A percentile compares a stretch with the other conserved stretches of the same genome.
Evolutionary conservation across 1,140 invertebrate genomes (phyloP).

Genomic region (Trinorchestia longiramus): DNA sequence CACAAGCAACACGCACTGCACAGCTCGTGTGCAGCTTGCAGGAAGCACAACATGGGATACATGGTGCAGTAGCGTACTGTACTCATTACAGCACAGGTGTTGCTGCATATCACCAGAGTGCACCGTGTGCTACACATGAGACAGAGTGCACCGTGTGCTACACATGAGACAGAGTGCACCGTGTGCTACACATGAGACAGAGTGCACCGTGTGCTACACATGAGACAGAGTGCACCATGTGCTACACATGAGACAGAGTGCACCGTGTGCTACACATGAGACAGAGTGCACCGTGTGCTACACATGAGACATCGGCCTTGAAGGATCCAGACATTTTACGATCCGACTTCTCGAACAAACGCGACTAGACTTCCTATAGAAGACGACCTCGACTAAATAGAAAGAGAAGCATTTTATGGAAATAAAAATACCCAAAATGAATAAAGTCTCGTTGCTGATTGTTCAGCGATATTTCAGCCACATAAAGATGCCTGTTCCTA

Average conservation of each 20-base stretch:
- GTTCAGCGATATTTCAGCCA: background rate
- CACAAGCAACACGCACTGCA: too few species aligned
- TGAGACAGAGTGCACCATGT: background rate
- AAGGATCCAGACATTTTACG: constrained; percentile 14
- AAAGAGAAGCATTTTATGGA: background rate
- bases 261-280: background rate
- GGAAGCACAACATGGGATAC: too few species aligned
- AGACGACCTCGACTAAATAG: constrained; percentile 6
- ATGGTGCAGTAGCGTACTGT: too few species aligned
- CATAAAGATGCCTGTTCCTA: background rate
- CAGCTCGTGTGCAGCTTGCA: too few species aligned
- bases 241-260: constrained; percentile 3
- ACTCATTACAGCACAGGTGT: too few species aligned
- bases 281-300: background rate
- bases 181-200: background rate
- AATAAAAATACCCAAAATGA: constrained; percentile 30
- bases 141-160: background rate
- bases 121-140: constrained; percentile 26
- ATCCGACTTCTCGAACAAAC: background rate
- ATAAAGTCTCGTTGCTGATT: constrained; percentile 11
- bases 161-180: background rate
- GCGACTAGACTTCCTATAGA: background rate
- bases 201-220: background rate
- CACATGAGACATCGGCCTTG: background rate
- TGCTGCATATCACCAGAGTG: too few species aligned